Evolutionary conservation across 2,797 vertebrate species (phyloP).

Genomic region (Erethizon dorsatum): DNA sequence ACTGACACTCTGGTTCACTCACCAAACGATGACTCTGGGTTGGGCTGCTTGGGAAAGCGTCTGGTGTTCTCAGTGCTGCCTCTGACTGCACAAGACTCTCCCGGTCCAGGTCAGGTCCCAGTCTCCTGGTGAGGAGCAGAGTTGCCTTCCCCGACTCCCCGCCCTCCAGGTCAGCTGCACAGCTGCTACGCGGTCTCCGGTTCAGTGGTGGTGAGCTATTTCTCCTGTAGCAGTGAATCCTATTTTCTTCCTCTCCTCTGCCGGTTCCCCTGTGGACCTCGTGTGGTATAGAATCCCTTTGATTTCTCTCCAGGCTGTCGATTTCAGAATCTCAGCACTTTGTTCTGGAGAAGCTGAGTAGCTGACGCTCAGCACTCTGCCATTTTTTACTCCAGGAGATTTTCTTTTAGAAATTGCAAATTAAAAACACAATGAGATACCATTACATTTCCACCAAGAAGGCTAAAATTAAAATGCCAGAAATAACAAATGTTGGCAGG

Average conservation of each 20-base stretch:
- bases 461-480: not conserved
- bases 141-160: no score
- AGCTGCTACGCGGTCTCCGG: not conserved
- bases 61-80: not conserved
- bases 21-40: not conserved
- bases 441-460: not conserved
- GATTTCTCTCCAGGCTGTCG: not conserved
- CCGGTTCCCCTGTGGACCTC: not conserved
- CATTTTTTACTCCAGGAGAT: not conserved
- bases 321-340: not conserved
- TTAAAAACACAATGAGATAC: constrained; percentile 19
- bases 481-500: not conserved
- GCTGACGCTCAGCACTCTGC: not conserved
- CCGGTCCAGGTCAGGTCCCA: not conserved
- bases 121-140: not conserved
- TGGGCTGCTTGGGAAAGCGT: not conserved
- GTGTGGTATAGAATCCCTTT: not conserved
- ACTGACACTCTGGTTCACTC: not conserved
- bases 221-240: not conserved
- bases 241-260: not conserved
- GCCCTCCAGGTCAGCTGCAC: no score
- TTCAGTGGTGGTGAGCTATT: not conserved
- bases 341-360: not conserved
- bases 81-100: not conserved
- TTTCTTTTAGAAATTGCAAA: not conserved